Evolutionary conservation across 2,113 vertebrate species (phyloP).

Genomic region (Tetraodon nigroviridis): DNA sequence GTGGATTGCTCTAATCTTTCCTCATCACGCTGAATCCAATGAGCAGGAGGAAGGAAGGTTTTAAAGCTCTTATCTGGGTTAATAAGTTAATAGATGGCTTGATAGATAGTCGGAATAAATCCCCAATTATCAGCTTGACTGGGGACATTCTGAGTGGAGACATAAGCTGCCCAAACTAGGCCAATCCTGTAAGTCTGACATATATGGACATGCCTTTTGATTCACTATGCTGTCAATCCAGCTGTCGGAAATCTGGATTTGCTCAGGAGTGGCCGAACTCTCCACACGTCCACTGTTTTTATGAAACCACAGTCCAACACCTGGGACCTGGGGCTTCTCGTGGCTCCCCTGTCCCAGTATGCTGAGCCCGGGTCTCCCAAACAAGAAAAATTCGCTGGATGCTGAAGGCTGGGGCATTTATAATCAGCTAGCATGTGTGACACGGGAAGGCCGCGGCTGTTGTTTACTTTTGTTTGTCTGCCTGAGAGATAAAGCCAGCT

Average conservation of each 20-base stretch:
- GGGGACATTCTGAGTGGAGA: conserved; percentile 35
- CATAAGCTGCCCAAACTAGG: conserved; percentile 57
- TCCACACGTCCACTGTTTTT: background rate
- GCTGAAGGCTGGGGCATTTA: conserved; percentile 19
- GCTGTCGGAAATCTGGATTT: conserved; percentile 5
- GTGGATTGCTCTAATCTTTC: conserved; percentile 60
- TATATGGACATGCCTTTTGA: conserved; percentile 35
- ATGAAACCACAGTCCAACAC: conserved; percentile 16
- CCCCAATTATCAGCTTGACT: conserved; percentile 72
- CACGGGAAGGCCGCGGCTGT: conserved; percentile 31
- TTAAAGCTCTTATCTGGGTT: conserved; percentile 61
- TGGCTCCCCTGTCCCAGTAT: conserved; percentile 8
- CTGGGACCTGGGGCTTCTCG: conserved; percentile 33
- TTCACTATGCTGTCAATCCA: conserved; percentile 16
- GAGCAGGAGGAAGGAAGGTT: conserved; percentile 24
- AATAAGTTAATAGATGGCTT: conserved; percentile 71
- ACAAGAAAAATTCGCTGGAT: conserved; percentile 17
- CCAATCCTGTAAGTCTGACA: conserved; percentile 50
- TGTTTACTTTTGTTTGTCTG: conserved; percentile 67
- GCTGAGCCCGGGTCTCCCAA: background rate
- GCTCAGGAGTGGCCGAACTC: background rate
- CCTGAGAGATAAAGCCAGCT: conserved; percentile 59
- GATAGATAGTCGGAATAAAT: conserved; percentile 67
- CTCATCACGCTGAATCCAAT: conserved; percentile 24
- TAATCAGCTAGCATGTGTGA: conserved; percentile 24